Evolutionary conservation across 2,888 invertebrate species (phyloP).

Genomic region (Notodonta ziczac): DNA sequence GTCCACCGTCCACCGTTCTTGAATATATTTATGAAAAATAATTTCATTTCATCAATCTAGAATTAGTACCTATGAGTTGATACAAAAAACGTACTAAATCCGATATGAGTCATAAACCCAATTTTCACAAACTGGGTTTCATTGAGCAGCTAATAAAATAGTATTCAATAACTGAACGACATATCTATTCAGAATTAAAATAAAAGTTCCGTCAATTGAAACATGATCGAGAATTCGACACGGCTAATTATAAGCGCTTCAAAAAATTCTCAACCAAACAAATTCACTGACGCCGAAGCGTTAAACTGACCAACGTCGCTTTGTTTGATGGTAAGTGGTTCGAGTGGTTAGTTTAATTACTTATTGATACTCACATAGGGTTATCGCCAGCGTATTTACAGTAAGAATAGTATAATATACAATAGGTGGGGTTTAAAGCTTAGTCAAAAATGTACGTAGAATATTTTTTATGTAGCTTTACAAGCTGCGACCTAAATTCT

Average conservation of each 20-base stretch:
- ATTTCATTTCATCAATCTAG: too few species aligned
- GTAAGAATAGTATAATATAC: neutral
- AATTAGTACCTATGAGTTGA: too few species aligned
- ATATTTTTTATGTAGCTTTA: too few species aligned
- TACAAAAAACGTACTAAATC: too few species aligned
- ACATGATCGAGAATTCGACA: conserved; percentile 39
- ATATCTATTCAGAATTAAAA: conserved; percentile 26
- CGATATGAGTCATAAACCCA: too few species aligned
- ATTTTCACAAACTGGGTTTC: neutral
- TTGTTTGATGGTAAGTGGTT: conserved; percentile 49
- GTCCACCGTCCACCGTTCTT: too few species aligned
- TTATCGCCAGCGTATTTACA: neutral
- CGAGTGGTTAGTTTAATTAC: conserved; percentile 61
- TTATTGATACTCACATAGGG: conserved; percentile 46
- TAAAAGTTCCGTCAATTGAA: conserved; percentile 30
- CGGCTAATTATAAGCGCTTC: conserved; percentile 33
- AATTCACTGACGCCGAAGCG: conserved; percentile 33
- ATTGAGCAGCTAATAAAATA: neutral
- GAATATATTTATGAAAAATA: too few species aligned
- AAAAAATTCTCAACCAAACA: conserved; percentile 39
- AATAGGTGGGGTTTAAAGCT: neutral
- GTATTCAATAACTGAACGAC: neutral
- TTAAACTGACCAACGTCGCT: conserved; percentile 40
- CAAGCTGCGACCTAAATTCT: too few species aligned
- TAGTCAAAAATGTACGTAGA: neutral